Conservation (phyloP, 2,888 invertebrate species). For the Scaptomyza polygonia region DNA sequence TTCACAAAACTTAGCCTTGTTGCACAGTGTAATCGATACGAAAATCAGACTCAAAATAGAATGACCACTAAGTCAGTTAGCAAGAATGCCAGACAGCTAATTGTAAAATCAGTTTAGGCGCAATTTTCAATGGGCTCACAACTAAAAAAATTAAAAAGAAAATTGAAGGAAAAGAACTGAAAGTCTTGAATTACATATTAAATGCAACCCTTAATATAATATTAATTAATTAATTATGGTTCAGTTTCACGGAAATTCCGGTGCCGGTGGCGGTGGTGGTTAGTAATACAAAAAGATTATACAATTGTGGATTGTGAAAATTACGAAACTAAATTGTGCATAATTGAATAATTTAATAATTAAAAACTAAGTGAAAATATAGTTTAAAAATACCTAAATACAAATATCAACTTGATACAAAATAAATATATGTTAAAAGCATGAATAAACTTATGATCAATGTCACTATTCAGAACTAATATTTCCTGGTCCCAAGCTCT, state of each 20-base stretch:
- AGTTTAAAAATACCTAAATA: not conserved
- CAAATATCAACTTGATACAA: not conserved
- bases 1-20: conserved; percentile 3
- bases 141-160: conserved; percentile 42
- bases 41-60: conserved; percentile 78
- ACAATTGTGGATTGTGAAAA: conserved; percentile 2
- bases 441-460: not conserved
- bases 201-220: conserved; percentile 4
- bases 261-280: conserved; percentile 58
- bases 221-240: conserved; percentile 51
- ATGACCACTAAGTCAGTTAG: conserved; percentile 81
- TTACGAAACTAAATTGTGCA: conserved; percentile 6
- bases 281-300: conserved; percentile 33
- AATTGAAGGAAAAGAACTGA: not conserved
- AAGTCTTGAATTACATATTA: conserved; percentile 22
- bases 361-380: not conserved
- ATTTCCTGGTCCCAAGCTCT: no score
- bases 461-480: not conserved
- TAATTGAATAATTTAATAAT: conserved; percentile 13
- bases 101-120: conserved; percentile 81
- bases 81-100: conserved; percentile 74
- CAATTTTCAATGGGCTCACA: conserved; percentile 75
- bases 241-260: conserved; percentile 64
- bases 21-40: conserved; percentile 75
- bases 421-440: not conserved